These are phyloP conservation scores for Cuniculus paca DNA, from an alignment of 2,797 vertebrate genomes.

Conservation along the genomic window DNA sequence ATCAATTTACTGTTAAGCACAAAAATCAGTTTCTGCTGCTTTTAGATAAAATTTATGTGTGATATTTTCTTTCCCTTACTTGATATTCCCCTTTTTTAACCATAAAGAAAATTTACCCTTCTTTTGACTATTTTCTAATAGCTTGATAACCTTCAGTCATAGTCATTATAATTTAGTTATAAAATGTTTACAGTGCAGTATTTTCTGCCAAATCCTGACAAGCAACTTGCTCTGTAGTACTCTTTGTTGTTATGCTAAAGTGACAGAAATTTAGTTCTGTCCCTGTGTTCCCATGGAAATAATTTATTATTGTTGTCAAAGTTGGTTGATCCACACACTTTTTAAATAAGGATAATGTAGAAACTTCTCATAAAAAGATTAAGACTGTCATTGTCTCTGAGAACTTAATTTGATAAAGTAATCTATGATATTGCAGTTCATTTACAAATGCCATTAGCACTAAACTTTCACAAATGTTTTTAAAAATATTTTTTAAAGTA, in stretches of 20 bases:
- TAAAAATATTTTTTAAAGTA: constrained; percentile 53
- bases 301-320: constrained; percentile 84
- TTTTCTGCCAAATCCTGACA: constrained; percentile 60
- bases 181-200: constrained; percentile 26
- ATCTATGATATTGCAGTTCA: neutral
- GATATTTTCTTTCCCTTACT: neutral
- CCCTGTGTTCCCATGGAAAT: constrained; percentile 85
- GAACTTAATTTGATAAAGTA: neutral
- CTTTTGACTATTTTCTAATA: constrained; percentile 61
- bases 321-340: constrained; percentile 63
- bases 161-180: constrained; percentile 57
- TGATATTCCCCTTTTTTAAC: constrained; percentile 33
- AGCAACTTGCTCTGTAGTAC: constrained; percentile 64
- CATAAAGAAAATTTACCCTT: neutral
- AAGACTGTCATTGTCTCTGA: constrained; percentile 68
- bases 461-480: constrained; percentile 25
- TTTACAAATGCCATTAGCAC: neutral
- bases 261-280: constrained; percentile 52
- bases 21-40: neutral
- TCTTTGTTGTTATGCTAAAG: constrained; percentile 69
- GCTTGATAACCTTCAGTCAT: neutral
- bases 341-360: constrained; percentile 74
- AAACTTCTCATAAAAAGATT: constrained; percentile 77
- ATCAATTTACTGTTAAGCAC: neutral
- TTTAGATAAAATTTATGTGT: neutral